Evolutionary conservation across 2,888 invertebrate species (phyloP).

Genomic region (Bedellia somnulentella): DNA sequence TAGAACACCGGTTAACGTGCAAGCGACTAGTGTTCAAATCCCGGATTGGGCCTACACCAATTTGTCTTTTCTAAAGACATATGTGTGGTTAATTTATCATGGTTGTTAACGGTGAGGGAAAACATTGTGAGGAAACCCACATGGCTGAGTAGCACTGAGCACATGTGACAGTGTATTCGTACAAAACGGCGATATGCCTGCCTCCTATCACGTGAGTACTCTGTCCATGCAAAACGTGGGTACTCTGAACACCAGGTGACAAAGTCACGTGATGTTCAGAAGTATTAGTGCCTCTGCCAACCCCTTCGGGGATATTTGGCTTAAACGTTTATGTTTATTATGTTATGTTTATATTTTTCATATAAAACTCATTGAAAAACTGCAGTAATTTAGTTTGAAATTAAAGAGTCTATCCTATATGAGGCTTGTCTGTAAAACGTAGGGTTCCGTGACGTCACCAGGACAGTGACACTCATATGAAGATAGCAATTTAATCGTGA

Average conservation of each 20-base stretch:
- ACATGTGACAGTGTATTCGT: background rate
- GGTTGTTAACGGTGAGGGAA: background rate
- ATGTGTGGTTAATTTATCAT: no score
- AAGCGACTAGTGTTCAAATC: no score
- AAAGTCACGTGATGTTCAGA: background rate
- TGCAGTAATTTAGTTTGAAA: no score
- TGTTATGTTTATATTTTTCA: background rate
- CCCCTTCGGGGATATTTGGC: background rate
- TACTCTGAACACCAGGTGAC: background rate
- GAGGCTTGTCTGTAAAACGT: no score
- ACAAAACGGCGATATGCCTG: background rate
- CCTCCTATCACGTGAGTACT: background rate
- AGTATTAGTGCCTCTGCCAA: background rate
- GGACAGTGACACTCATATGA: no score
- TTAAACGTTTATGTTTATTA: background rate
- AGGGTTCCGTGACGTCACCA: no score
- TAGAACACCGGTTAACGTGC: no score
- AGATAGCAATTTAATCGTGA: no score
- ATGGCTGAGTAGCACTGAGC: background rate
- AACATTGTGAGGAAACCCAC: background rate
- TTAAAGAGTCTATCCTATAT: no score
- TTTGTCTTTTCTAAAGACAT: no score
- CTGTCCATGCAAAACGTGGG: background rate
- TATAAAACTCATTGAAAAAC: no score
- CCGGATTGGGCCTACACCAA: no score